These are phyloP conservation scores for Apus apus DNA, from an alignment of 2,113 vertebrate species.

Conservation along the genomic window DNA sequence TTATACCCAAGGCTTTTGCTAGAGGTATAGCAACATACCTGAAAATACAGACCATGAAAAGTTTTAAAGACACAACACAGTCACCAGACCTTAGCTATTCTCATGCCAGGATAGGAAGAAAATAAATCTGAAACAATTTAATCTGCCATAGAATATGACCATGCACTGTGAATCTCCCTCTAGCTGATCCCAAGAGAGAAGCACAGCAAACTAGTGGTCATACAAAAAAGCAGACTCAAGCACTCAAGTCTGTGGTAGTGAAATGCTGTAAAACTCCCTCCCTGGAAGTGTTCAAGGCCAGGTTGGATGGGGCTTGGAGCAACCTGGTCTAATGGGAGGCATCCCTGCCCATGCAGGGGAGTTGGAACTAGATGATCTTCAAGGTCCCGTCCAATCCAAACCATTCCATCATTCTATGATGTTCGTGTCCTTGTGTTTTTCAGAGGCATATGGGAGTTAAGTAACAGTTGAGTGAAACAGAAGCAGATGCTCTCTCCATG, in stretches of 20 bases:
- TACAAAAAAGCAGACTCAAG: neutral
- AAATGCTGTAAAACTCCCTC: neutral
- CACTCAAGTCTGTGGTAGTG: neutral
- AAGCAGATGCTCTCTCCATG: neutral
- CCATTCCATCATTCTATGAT: too few relatives aligned
- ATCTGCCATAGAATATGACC: neutral
- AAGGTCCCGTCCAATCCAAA: too few relatives aligned
- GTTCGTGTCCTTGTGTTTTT: neutral
- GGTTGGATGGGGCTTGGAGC: too few relatives aligned
- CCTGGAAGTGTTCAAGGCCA: too few relatives aligned
- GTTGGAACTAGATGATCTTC: too few relatives aligned
- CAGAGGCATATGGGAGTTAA: neutral
- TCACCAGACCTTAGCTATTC: neutral
- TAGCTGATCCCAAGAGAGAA: neutral
- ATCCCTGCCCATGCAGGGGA: too few relatives aligned
- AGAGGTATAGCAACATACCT: slow-evolving; percentile 86
- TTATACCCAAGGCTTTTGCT: slow-evolving; percentile 81
- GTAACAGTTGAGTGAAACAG: neutral
- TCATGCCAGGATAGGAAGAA: neutral
- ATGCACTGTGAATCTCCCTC: neutral
- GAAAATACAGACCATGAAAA: slow-evolving; percentile 56
- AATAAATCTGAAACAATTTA: neutral
- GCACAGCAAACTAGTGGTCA: neutral
- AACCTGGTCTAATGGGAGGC: too few relatives aligned
- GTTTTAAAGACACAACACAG: neutral